These are phyloP conservation scores for Sussaba pulchella DNA, from an alignment of 2,888 invertebrate species.

Conservation along the genomic window DNA sequence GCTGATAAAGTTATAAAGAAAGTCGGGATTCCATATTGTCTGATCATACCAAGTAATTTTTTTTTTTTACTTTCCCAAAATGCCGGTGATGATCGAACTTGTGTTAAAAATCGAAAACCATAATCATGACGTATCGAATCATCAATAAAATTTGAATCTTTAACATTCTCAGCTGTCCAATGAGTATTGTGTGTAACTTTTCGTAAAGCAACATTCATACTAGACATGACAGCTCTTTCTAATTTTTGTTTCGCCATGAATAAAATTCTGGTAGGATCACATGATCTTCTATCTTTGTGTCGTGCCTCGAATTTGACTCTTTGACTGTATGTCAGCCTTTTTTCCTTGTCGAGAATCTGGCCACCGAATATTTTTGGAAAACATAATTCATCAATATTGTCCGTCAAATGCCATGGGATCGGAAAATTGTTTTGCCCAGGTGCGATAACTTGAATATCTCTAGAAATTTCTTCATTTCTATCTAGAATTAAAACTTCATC, in stretches of 20 bases:
- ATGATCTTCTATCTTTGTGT: constrained; percentile 47
- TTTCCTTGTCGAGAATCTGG: constrained; percentile 44
- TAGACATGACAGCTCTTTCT: constrained; percentile 57
- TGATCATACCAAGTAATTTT: constrained; percentile 81
- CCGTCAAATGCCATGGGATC: constrained; percentile 55
- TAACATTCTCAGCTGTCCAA: not conserved
- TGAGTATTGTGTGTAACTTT: constrained; percentile 4
- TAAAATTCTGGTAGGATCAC: constrained; percentile 48
- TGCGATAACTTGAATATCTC: constrained; percentile 67
- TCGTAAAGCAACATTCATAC: constrained; percentile 64
- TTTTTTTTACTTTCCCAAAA: constrained; percentile 80
- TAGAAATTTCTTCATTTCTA: constrained; percentile 62
- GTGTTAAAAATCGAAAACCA: constrained; percentile 70
- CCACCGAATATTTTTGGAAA: constrained; percentile 73
- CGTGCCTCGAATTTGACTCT: constrained; percentile 59
- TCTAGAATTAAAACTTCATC: constrained; percentile 69
- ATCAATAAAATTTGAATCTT: constrained; percentile 26
- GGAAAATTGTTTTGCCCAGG: constrained; percentile 71
- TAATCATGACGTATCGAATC: constrained; percentile 47
- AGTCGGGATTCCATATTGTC: too few relatives aligned
- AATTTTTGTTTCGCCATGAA: constrained; percentile 67
- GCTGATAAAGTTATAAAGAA: too few relatives aligned
- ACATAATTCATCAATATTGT: constrained; percentile 66
- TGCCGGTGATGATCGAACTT: constrained; percentile 79
- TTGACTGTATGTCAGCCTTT: constrained; percentile 26